Base-by-base conservation (phyloP, 1,140 invertebrate species). In the Nautilus pompilius region DNA sequence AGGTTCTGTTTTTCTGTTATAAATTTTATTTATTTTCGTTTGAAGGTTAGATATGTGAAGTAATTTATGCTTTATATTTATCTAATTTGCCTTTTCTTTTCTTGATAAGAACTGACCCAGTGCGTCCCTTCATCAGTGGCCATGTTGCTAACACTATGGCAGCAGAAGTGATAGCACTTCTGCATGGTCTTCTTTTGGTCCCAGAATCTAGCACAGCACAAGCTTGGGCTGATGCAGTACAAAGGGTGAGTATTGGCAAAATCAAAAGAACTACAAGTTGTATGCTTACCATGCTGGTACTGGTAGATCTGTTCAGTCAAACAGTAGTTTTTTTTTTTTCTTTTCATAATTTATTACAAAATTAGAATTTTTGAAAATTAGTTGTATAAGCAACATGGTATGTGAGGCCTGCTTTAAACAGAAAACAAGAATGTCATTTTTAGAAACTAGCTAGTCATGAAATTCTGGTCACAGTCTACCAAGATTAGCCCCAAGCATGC, bases 131-230 rank as follows among this genome's bases (percentile, higher is more conserved):
- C 70, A 78, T 83, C 63, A 82, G 80, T 74, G 81, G 81, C 30
- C 79, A 83, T 62, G 82, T 83, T 1, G 81, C 82, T 20, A 82
- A 83, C 67, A 81, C 71, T 57, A 81, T 84, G 78, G 81, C 82
- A 28, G 76, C 77, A 1, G 81, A 83, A 66, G 77, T 84, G 32
- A 82, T 83, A 28, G 75, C 74, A 6, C 67, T 84, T 6, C 66
- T 84, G 1, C 79, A 82, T 58, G 69, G 79, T 58, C 67, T 84
- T 8, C 62, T 83, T 32, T 68, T 71, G 6, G 70, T 77, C 17
- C 72, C 72, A 0, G 72, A 75, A 34, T 72, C 74, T 13, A 67
- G 69, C 34, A 72, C 76, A 2, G 72, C 75, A 20, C 67, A 78
- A 30, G 41, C 34, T 5, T 83, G 82, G 82, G 62, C 77, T 6